Conservation (phyloP, 2,888 invertebrate species). For the Tethea ocularis region DNA sequence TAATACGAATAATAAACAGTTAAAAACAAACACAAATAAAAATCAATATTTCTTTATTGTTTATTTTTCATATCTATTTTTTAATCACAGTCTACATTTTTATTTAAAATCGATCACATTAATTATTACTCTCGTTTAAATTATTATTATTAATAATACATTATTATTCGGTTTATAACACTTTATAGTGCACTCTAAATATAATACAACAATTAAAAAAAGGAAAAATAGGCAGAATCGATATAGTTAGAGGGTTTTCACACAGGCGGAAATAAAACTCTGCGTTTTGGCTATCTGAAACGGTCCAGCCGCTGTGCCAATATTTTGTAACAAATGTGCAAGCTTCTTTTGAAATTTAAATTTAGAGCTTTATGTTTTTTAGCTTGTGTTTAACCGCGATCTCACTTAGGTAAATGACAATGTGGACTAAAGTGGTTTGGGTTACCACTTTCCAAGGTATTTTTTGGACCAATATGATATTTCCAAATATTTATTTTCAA, state of each 20-base stretch:
- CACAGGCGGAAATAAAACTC: conserved; percentile 43
- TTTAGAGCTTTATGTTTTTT: background rate
- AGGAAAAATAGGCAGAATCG: conserved; percentile 51
- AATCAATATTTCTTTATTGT: conserved; percentile 3
- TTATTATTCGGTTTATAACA: conserved; percentile 27
- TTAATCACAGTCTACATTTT: conserved; percentile 47
- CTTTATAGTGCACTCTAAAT: conserved; percentile 30
- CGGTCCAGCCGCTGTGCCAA: conserved; percentile 40
- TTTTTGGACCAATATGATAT: no score
- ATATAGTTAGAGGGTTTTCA: conserved; percentile 28
- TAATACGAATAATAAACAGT: background rate
- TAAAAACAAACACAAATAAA: background rate
- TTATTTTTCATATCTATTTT: conserved; percentile 31
- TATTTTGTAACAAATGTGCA: background rate
- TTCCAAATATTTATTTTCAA: no score
- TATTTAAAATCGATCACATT: conserved; percentile 16
- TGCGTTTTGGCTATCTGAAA: conserved; percentile 32
- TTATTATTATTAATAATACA: conserved; percentile 41
- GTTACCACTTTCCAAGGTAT: no score
- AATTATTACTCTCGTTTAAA: conserved; percentile 24
- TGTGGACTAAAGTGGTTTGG: background rate
- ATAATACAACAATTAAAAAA: conserved; percentile 35
- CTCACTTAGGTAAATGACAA: background rate
- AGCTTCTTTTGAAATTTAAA: background rate
- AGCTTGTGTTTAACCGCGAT: background rate